Conservation (phyloP, 1,140 invertebrate species). For the Maniola jurtina region DNA sequence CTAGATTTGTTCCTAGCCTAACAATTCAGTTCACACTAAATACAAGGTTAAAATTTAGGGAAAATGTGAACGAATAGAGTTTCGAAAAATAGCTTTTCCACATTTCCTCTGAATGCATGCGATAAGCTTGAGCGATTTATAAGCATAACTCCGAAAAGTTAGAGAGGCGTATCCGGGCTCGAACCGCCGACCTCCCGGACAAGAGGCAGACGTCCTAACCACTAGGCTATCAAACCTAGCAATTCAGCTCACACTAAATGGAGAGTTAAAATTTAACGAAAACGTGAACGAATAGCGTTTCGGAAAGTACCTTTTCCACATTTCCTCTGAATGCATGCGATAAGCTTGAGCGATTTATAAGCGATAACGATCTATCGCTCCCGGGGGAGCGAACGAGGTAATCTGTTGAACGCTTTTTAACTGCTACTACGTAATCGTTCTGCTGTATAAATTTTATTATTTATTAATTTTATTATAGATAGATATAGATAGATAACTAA, state of each 20-base stretch:
- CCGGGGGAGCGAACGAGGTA: constrained; percentile 40
- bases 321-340: constrained; percentile 49
- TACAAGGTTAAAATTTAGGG: constrained; percentile 12
- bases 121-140: constrained; percentile 64
- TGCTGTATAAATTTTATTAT: not conserved
- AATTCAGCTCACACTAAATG: not conserved
- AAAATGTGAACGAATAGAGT: constrained; percentile 24
- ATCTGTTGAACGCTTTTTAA: constrained; percentile 45
- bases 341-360: constrained; percentile 63
- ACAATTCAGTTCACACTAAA: not conserved
- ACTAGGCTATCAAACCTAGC: too few relatives aligned
- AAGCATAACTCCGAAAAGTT: too few relatives aligned
- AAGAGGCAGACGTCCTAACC: too few relatives aligned
- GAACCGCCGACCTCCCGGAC: too few relatives aligned
- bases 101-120: constrained; percentile 46
- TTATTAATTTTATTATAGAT: not conserved
- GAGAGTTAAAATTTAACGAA: constrained; percentile 14
- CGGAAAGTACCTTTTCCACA: constrained; percentile 40
- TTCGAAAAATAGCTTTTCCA: constrained; percentile 38
- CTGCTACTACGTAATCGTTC: constrained; percentile 18
- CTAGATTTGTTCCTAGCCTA: too few relatives aligned
- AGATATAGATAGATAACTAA: too few relatives aligned
- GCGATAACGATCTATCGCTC: constrained; percentile 57
- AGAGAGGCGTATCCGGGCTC: too few relatives aligned
- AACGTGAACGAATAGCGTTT: constrained; percentile 21